Conservation (phyloP, 2,113 vertebrate genomes). For the Eidolon helvum region DNA sequence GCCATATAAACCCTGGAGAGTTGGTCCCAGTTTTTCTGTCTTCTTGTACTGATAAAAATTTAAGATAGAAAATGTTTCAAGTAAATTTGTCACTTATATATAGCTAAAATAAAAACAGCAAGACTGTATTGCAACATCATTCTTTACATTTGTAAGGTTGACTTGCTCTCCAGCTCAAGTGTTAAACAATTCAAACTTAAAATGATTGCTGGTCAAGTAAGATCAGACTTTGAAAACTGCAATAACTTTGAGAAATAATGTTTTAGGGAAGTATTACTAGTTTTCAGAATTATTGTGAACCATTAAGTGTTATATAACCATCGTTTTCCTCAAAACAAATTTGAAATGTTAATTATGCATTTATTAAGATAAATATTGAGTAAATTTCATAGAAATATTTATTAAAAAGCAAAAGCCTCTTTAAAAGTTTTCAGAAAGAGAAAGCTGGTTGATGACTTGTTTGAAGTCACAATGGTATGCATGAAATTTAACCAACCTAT, state of each 20-base stretch:
- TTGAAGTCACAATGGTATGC: background rate
- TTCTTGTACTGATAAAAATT: background rate
- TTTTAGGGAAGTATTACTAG: background rate
- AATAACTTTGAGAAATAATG: background rate
- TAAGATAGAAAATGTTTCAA: background rate
- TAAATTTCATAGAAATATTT: slow-evolving; percentile 2
- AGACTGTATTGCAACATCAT: background rate
- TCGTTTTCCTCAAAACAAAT: slow-evolving; percentile 10
- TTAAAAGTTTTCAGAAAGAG: slow-evolving; percentile 3
- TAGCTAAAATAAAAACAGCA: background rate
- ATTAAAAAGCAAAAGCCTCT: background rate
- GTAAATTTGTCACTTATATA: background rate
- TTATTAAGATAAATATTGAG: slow-evolving; percentile 10
- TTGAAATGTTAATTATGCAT: background rate
- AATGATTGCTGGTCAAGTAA: background rate
- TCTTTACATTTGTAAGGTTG: background rate
- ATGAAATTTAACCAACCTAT: background rate
- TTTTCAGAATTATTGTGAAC: background rate
- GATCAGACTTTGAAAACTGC: background rate
- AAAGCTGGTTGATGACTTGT: background rate
- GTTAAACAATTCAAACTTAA: background rate
- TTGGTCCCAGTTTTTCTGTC: background rate
- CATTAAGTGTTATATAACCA: background rate
- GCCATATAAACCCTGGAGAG: background rate
- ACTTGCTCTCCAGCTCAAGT: background rate